Evolutionary conservation across 2,113 vertebrate genomes (phyloP), one percentile per base, ranked within the genome.

Genomic region (Holacanthus passer): DNA sequence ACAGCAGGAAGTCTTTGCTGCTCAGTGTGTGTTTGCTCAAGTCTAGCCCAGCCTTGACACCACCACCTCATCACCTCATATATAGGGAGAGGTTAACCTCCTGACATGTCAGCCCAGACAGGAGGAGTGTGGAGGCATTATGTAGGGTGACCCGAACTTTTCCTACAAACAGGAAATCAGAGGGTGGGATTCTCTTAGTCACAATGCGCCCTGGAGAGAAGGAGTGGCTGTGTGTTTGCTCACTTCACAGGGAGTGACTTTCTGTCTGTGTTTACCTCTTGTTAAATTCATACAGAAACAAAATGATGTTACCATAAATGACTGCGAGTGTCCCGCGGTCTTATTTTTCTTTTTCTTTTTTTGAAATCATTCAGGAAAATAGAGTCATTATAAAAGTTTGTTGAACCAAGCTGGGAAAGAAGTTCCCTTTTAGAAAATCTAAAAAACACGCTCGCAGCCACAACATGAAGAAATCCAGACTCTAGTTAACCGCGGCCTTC

Each of bases 141-240:
- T 72, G 35, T 45, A 62, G 7, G 12, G 47, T 10, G 41, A 77
- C 10, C 24, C 8, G 39, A 37, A 32, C 22, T 48, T 71, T 79
- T 72, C 43, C 20, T 43, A 39, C 9, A 64, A 83, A 83, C 75
- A 91, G 77, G 82, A 88, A 88, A 58, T 81, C 66, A 58, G 52
- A 83, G 83, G 84, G 82, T 87, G 85, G 76, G 68, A 86, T 77
- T 53, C 9, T 77, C 1, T 85, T 70, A 84, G 68, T 82, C 66
- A 83, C 20, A 55, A 48, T 2, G 0, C 3, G 2, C 55, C 56
- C 20, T 22, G 11, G 39, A 70, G 77, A 80, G 24, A 72, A 73
- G 73, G 62, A 73, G 62, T 17, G 43, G 80, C 24, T 45, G 6
- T 16, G n/a, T 68, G 9, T 71, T 68, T 69, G 35, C 59, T 43